These are phyloP conservation scores for Nannoperca australis DNA, from an alignment of 2,797 vertebrate species.

Conservation along the genomic window DNA sequence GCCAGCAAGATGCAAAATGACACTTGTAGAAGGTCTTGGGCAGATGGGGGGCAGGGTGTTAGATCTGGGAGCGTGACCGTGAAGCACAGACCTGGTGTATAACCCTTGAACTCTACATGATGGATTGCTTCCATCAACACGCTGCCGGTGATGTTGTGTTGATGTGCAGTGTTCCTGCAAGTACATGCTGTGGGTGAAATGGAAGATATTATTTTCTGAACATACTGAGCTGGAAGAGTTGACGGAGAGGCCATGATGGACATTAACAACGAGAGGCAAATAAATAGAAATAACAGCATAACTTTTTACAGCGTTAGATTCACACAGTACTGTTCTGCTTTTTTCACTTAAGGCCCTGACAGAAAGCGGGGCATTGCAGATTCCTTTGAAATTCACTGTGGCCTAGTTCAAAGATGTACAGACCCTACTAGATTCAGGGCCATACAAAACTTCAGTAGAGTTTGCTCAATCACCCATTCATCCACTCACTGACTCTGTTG, in stretches of 20 bases:
- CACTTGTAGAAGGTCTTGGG: constrained; percentile 65
- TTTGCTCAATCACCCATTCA: constrained; percentile 77
- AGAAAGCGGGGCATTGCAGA: constrained; percentile 30
- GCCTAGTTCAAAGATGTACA: constrained; percentile 65
- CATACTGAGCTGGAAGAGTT: constrained; percentile 16
- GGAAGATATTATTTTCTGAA: constrained; percentile 41
- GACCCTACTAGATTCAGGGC: constrained; percentile 54
- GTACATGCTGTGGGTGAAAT: constrained; percentile 48
- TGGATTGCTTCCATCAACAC: constrained; percentile 75
- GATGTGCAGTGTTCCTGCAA: constrained; percentile 64
- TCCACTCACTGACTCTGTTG: constrained; percentile 66
- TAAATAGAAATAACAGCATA: constrained; percentile 49
- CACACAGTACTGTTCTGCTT: constrained; percentile 10
- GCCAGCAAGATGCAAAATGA: constrained; percentile 64
- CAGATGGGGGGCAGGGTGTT: constrained; percentile 63
- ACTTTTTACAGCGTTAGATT: constrained; percentile 36
- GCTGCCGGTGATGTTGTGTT: constrained; percentile 46
- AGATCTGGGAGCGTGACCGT: constrained; percentile 71
- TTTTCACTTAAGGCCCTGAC: constrained; percentile 21
- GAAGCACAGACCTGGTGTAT: constrained; percentile 71
- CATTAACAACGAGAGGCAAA: constrained; percentile 33
- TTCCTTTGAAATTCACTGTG: constrained; percentile 64
- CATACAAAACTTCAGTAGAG: constrained; percentile 67
- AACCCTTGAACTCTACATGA: constrained; percentile 80
- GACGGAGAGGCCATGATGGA: constrained; percentile 11